phyloP scores from a whole-genome alignment of 2,113 vertebrate genomes.

The Equus przewalskii region DNA sequence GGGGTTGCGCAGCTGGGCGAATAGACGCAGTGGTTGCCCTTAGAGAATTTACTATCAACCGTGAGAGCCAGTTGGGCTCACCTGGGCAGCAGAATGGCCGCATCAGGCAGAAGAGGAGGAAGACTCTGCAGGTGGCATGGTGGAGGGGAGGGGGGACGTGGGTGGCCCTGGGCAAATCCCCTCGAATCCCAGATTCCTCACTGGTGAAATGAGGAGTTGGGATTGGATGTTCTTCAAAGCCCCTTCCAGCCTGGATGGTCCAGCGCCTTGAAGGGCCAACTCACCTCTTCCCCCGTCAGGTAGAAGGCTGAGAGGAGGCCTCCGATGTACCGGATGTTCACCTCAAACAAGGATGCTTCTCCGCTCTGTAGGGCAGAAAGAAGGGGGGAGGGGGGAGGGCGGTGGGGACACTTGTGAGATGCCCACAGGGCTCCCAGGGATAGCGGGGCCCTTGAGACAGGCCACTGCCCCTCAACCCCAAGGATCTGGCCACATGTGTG shows the following conservation, averaged over 20 bases:
- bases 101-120: neutral
- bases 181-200: neutral
- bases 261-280: neutral
- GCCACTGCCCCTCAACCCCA: neutral
- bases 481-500: neutral
- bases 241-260: neutral
- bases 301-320: conserved; percentile 90
- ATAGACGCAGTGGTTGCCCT: neutral
- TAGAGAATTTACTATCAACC: neutral
- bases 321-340: conserved; percentile 98
- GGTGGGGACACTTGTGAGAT: neutral
- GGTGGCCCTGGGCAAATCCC: neutral
- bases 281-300: conserved; percentile 77
- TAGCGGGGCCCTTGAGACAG: neutral
- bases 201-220: neutral
- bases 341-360: conserved; percentile 98
- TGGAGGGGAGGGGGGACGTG: neutral
- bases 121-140: neutral
- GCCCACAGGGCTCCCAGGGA: neutral
- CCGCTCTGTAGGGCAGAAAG: conserved; percentile 91
- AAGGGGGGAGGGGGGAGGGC: neutral
- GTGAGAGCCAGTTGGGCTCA: neutral
- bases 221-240: neutral
- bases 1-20: neutral
- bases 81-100: neutral